Percentiles rank a stretch among this genome's conserved stretches.
Evolutionary conservation across 2,113 vertebrate species (phyloP).

Genomic region (Carlito syrichta): DNA sequence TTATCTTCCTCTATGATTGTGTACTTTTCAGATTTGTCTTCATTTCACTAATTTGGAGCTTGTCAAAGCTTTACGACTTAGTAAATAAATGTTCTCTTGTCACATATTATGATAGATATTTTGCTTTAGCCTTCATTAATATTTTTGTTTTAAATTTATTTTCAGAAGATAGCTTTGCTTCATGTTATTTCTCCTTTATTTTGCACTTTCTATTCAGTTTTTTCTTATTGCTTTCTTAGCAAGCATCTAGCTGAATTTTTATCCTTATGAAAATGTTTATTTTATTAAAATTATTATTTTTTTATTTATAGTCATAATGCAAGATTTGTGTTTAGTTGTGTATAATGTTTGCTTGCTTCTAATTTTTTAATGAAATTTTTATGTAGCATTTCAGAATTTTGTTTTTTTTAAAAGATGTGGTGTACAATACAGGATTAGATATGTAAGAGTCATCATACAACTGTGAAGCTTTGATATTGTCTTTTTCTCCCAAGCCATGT

Average conservation of each 20-base stretch:
- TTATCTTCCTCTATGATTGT: neutral
- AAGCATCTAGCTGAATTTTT: neutral
- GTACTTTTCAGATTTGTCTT: neutral
- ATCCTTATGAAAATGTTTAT: neutral
- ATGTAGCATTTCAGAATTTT: neutral
- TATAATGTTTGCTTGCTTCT: neutral
- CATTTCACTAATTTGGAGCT: neutral
- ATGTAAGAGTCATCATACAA: too few relatives aligned
- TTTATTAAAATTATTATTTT: neutral
- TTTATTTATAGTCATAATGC: neutral
- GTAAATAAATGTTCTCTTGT: neutral
- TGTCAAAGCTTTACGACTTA: neutral
- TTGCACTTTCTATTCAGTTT: neutral
- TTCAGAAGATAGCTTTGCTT: neutral
- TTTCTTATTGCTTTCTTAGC: neutral
- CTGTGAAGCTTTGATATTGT: neutral
- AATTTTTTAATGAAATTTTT: neutral
- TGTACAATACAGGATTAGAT: too few relatives aligned
- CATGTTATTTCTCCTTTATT: neutral
- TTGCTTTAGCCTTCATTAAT: neutral
- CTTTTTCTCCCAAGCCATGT: neutral
- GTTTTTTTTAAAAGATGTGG: too few relatives aligned
- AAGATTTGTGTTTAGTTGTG: neutral
- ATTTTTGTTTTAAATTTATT: neutral
- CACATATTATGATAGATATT: neutral